Evolutionary conservation across 2,113 vertebrate genomes (phyloP).

Genomic region (Ondatra zibethicus): DNA sequence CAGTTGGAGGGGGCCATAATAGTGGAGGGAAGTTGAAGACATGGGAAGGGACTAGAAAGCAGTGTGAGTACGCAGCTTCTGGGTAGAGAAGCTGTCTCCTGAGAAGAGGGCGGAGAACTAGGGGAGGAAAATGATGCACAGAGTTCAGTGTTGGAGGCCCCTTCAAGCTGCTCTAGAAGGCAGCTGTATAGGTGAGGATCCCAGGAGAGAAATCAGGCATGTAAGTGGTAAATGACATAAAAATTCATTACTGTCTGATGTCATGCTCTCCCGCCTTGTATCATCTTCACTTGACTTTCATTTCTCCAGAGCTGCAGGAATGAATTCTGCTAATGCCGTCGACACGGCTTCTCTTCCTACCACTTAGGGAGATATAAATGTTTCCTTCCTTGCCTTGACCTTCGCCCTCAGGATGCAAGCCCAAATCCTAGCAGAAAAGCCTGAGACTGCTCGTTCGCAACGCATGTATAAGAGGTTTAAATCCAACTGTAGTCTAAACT

Average conservation of each 20-base stretch:
- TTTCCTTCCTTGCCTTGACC: slow-evolving; percentile 53
- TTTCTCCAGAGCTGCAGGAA: slow-evolving; percentile 7
- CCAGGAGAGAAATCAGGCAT: background rate
- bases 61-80: background rate
- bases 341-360: slow-evolving; percentile 45
- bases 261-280: background rate
- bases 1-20: background rate
- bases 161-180: background rate
- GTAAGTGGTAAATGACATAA: background rate
- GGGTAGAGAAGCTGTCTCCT: background rate
- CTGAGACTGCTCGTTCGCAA: background rate
- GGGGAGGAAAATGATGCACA: background rate
- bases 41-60: background rate
- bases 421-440: slow-evolving; percentile 32
- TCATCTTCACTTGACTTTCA: slow-evolving; percentile 43
- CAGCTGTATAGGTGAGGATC: background rate
- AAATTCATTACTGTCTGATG: background rate
- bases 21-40: background rate
- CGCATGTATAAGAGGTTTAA: slow-evolving; percentile 35
- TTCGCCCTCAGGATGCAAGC: slow-evolving; percentile 41
- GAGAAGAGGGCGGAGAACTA: background rate
- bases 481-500: background rate
- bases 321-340: background rate
- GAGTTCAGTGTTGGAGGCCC: background rate
- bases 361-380: slow-evolving; percentile 25